Evolutionary conservation across 2,888 invertebrate genomes (phyloP).

Genomic region (Athetis lepigone): DNA sequence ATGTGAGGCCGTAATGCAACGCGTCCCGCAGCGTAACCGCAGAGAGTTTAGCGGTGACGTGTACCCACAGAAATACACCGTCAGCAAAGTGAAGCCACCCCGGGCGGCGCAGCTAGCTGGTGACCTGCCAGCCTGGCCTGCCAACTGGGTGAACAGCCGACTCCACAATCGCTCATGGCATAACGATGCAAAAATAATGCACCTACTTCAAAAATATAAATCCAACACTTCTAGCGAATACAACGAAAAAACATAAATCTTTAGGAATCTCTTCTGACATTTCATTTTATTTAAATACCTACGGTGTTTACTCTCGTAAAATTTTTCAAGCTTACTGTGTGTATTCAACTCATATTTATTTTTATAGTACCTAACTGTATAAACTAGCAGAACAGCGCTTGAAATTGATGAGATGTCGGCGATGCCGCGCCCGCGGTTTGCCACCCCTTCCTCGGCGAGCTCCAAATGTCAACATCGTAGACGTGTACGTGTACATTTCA

Average conservation of each 20-base stretch:
- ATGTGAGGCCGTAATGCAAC: slow-evolving; percentile 70
- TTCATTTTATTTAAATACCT: slow-evolving; percentile 53
- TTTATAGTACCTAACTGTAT: slow-evolving; percentile 32
- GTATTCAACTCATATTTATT: slow-evolving; percentile 43
- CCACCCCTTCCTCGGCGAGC: slow-evolving; percentile 33
- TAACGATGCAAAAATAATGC: slow-evolving; percentile 29
- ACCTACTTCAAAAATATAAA: slow-evolving; percentile 13
- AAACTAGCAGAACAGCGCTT: slow-evolving; percentile 19
- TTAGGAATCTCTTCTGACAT: slow-evolving; percentile 50
- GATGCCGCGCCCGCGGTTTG: slow-evolving; percentile 5
- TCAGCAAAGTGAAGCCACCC: slow-evolving; percentile 69
- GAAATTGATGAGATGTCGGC: slow-evolving; percentile 34
- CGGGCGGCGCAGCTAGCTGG: slow-evolving; percentile 71
- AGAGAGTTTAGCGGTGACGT: slow-evolving; percentile 74
- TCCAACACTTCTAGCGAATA: slow-evolving; percentile 19
- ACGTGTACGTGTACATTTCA: slow-evolving; percentile 25
- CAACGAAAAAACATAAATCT: slow-evolving; percentile 53
- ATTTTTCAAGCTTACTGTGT: slow-evolving; percentile 49
- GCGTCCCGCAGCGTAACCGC: slow-evolving; percentile 65
- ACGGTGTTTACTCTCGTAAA: slow-evolving; percentile 53
- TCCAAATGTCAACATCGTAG: slow-evolving; percentile 40
- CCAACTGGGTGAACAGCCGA: slow-evolving; percentile 81
- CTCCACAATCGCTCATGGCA: slow-evolving; percentile 56
- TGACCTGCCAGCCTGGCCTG: slow-evolving; percentile 79
- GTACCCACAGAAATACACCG: slow-evolving; percentile 76